These are phyloP conservation scores for Pseudomyrmex pallidus DNA, from an alignment of 1,140 invertebrate species.

Conservation along the genomic window DNA sequence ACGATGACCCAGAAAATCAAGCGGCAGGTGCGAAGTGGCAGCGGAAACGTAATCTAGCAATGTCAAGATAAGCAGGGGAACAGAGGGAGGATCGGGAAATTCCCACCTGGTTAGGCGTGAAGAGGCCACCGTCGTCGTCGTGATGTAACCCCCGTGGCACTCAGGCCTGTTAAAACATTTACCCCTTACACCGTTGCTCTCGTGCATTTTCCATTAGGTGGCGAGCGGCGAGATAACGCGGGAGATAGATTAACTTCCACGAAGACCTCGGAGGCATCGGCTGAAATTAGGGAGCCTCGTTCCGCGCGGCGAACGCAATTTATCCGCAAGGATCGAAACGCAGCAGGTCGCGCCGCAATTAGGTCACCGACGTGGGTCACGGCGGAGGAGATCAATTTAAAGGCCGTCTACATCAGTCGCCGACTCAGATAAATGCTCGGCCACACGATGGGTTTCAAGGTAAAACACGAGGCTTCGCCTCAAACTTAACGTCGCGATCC, in stretches of 20 bases:
- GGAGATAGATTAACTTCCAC: constrained; percentile 54
- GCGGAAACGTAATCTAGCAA: constrained; percentile 13
- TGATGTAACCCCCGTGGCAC: constrained; percentile 44
- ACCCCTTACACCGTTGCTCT: constrained; percentile 17
- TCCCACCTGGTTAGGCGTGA: constrained; percentile 41
- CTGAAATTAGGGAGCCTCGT: constrained; percentile 32
- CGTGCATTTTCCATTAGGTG: constrained; percentile 57
- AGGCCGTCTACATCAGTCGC: constrained; percentile 27
- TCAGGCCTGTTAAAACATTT: constrained; percentile 57
- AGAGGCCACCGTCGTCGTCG: background rate
- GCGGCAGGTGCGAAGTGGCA: background rate
- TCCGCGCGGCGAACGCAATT: constrained; percentile 48
- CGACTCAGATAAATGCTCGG: constrained; percentile 6
- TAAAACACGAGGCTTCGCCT: background rate
- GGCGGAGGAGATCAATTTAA: constrained; percentile 57
- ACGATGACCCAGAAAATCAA: background rate
- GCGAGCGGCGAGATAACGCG: constrained; percentile 28
- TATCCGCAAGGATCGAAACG: constrained; percentile 55
- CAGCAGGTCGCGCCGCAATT: constrained; percentile 51
- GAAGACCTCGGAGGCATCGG: constrained; percentile 56
- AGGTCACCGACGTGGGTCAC: constrained; percentile 50
- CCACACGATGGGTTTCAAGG: constrained; percentile 28
- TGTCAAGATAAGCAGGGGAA: background rate
- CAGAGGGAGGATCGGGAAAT: constrained; percentile 19
- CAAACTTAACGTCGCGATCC: constrained; percentile 1